A percentile compares a stretch with the other conserved stretches of the same genome.
These are phyloP conservation scores for Pseudopodoces humilis DNA, from an alignment of 2,113 vertebrate species.

Conservation along the genomic window DNA sequence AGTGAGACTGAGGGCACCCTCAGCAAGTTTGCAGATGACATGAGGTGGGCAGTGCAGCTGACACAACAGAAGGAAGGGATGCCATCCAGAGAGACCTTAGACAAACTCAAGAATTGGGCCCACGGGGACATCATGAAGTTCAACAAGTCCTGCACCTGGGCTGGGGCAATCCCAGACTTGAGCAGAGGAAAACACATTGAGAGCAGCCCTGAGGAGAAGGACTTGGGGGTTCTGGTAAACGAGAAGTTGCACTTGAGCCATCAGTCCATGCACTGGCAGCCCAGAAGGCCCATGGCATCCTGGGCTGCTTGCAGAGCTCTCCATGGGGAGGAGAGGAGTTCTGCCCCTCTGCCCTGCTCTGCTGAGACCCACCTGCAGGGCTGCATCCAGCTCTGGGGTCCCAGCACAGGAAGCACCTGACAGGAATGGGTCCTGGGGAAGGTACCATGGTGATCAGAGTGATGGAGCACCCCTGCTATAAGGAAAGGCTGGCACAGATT, in stretches of 20 bases:
- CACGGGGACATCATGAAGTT: neutral
- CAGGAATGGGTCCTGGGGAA: neutral
- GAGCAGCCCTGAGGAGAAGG: neutral
- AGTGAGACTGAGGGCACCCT: neutral
- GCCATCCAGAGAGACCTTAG: neutral
- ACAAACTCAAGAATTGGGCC: neutral
- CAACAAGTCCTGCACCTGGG: neutral
- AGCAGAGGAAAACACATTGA: neutral
- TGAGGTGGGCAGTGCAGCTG: neutral
- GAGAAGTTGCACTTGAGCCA: neutral
- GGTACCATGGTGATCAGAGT: neutral
- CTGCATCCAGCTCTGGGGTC: neutral
- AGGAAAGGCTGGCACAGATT: too few relatives aligned
- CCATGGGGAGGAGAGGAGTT: neutral
- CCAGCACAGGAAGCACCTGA: neutral
- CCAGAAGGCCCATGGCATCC: neutral
- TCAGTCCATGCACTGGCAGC: neutral
- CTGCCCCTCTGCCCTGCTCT: neutral
- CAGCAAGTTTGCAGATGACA: neutral
- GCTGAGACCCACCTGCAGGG: neutral
- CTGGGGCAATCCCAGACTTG: neutral
- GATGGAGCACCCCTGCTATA: neutral
- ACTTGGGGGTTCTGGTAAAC: neutral
- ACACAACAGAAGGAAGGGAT: neutral
- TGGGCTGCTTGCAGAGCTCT: neutral